phyloP scores from a whole-genome alignment of 2,113 vertebrate genomes.

The Gadus chalcogrammus region DNA sequence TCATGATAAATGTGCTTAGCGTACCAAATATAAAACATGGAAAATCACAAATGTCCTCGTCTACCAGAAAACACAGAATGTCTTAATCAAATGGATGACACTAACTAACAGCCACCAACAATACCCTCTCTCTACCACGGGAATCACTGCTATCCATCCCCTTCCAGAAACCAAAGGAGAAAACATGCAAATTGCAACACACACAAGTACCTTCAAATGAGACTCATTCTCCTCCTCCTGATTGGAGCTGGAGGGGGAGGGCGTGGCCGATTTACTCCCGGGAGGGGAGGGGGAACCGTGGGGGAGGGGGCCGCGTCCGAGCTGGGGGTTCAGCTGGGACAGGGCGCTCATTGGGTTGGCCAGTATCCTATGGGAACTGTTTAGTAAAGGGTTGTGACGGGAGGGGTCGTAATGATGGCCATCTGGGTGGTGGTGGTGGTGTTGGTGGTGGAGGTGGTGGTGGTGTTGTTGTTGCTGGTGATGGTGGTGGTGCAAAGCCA shows the following conservation, averaged over 20 bases:
- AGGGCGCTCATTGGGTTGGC: conserved; percentile 88
- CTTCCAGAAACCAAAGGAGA: conserved; percentile 24
- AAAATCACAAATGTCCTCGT: too few species aligned
- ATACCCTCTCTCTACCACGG: too few species aligned
- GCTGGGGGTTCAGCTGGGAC: conserved; percentile 95
- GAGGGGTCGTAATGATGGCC: conserved; percentile 83
- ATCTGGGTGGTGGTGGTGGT: conserved; percentile 57
- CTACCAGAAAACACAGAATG: too few species aligned
- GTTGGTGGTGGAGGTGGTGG: conserved; percentile 65
- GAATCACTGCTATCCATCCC: conserved; percentile 3
- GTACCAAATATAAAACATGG: too few species aligned
- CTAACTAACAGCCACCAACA: too few species aligned
- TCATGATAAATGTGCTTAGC: too few species aligned
- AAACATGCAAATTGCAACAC: not conserved
- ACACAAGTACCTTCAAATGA: conserved; percentile 86
- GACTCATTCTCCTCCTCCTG: conserved; percentile 98
- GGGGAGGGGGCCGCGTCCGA: conserved; percentile 81
- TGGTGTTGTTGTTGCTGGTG: conserved; percentile 66
- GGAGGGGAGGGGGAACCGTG: conserved; percentile 96
- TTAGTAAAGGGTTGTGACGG: conserved; percentile 87
- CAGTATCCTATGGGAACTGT: conserved; percentile 84
- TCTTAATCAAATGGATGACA: too few species aligned
- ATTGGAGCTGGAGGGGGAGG: conserved; percentile 96
- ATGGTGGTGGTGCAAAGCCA: conserved; percentile 84
- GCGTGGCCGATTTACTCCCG: conserved; percentile 96